Conservation (phyloP, 2,888 invertebrate species). For the Cephus pulcher region DNA sequence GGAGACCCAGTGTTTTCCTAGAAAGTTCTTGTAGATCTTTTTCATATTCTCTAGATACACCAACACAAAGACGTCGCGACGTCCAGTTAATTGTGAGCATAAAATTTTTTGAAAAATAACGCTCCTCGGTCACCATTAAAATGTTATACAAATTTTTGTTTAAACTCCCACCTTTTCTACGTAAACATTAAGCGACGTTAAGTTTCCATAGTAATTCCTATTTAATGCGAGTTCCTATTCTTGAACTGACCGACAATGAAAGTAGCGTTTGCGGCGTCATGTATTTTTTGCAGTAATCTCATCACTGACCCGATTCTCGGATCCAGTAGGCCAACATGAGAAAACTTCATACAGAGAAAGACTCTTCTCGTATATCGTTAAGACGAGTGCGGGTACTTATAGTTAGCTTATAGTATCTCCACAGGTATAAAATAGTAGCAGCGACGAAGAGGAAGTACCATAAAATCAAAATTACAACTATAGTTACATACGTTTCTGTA, state of each 20-base stretch:
- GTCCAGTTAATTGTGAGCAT: neutral
- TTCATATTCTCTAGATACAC: neutral
- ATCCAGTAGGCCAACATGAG: slow-evolving; percentile 54
- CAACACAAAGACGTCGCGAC: neutral
- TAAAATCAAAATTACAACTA: neutral
- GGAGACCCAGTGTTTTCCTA: neutral
- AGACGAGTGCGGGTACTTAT: neutral
- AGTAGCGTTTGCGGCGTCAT: slow-evolving; percentile 54
- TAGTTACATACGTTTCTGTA: neutral
- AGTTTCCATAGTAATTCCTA: neutral
- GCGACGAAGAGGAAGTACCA: neutral
- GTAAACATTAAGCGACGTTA: neutral
- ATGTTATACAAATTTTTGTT: neutral
- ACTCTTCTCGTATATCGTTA: neutral
- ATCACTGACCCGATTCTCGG: slow-evolving; percentile 59
- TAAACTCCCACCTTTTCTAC: neutral
- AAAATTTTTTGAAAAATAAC: neutral
- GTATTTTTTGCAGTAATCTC: slow-evolving; percentile 57
- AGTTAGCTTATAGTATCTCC: neutral
- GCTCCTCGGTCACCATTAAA: neutral
- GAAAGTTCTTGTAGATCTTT: neutral
- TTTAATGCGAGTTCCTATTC: neutral
- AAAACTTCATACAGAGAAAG: slow-evolving; percentile 1
- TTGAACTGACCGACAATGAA: slow-evolving; percentile 55
- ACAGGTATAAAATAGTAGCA: neutral